Evolutionary conservation across 2,888 invertebrate species (phyloP), one percentile per base, ranked within the genome.

Genomic region (Philopedon plagiatum): DNA sequence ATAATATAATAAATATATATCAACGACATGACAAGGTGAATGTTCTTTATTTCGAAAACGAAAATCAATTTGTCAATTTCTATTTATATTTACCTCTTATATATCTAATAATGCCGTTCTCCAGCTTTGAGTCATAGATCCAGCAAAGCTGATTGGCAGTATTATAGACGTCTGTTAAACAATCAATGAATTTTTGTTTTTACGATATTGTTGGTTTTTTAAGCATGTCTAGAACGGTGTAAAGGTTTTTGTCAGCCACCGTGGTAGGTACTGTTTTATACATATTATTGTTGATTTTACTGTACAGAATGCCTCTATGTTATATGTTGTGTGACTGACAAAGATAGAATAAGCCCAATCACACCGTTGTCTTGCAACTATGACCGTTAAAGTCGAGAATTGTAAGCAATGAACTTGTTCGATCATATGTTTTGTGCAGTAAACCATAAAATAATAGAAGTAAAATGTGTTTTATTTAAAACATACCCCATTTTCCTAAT

Each of bases 341-440:
- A n/a, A n/a, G n/a, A n/a, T n/a, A n/a, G n/a, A n/a, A 32, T 61
- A 8, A 21, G 15, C 56, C 60, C 23, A 19, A 56, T 37, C 26
- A 61, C 75, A 80, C 79, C 80, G 78, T 81, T 83, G 83, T 84
- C 83, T 83, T 84, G 82, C 82, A 83, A 83, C 81, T 57, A 83
- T n/a, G n/a, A n/a, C n/a, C n/a, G n/a, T n/a, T n/a, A n/a, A n/a
- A n/a, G n/a, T n/a, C n/a, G n/a, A n/a, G n/a, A n/a, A n/a, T n/a
- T n/a, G n/a, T n/a, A n/a, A n/a, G n/a, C n/a, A n/a, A n/a, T n/a
- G n/a, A n/a, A 84, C 83, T 84, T 82, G 82, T 85, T 84, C 82
- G 83, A 85, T 84, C 84, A 85, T 86, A 86, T 86, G 85, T 86
- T 86, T 86, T 86, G 85, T 85, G 86, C 85, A 86, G 86, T 86